Percentiles rank a stretch among this genome's conserved stretches.
These are phyloP conservation scores for Leptatherina wallacei DNA, from an alignment of 2,797 vertebrate species.

Conservation along the genomic window DNA sequence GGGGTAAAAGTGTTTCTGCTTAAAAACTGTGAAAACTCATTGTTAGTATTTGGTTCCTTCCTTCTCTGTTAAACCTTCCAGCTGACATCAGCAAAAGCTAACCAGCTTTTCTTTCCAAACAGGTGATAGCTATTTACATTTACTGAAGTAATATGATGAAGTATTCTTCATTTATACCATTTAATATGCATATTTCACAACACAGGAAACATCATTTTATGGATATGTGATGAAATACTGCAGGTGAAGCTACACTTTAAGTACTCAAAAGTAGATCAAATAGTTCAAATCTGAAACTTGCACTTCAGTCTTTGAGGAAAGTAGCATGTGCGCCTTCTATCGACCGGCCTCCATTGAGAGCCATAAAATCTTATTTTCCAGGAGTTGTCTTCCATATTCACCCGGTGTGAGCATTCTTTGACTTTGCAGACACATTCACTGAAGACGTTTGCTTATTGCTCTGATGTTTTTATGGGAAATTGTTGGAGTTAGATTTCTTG, in stretches of 20 bases:
- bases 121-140: conserved; percentile 11
- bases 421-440: conserved; percentile 10
- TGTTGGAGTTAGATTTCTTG: not conserved
- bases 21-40: not conserved
- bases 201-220: no score
- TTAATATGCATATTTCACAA: not conserved
- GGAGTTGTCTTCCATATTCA: conserved; percentile 3
- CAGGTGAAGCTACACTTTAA: not conserved
- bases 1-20: not conserved
- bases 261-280: conserved; percentile 9
- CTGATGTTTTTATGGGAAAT: not conserved
- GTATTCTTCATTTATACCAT: not conserved
- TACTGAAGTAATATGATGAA: not conserved
- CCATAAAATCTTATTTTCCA: conserved; percentile 26
- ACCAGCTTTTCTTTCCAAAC: conserved; percentile 7
- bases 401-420: not conserved
- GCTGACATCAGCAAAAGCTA: not conserved
- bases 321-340: conserved; percentile 6
- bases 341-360: conserved; percentile 21
- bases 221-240: not conserved
- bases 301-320: conserved; percentile 9
- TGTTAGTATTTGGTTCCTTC: not conserved
- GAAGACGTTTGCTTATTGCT: not conserved
- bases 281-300: conserved; percentile 11
- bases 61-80: not conserved